These are phyloP conservation scores for Sebastes flavidus DNA, from an alignment of 2,797 vertebrate genomes.

Conservation along the genomic window DNA sequence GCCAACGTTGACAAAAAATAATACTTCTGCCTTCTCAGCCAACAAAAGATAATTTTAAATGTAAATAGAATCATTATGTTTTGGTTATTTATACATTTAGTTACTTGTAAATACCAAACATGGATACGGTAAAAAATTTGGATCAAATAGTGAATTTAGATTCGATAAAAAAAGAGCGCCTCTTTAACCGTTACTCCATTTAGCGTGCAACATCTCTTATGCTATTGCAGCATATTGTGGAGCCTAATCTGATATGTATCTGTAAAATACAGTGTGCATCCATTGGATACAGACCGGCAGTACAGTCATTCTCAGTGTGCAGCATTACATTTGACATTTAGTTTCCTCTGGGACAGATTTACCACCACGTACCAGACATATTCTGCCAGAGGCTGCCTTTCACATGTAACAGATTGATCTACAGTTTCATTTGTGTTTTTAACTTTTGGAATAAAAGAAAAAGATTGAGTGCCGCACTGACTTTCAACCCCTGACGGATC, in stretches of 20 bases:
- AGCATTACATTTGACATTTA: slow-evolving; percentile 32
- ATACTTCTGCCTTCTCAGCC: too few relatives aligned
- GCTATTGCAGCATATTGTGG: not conserved
- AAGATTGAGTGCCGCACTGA: not conserved
- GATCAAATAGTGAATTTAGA: not conserved
- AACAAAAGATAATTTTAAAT: too few relatives aligned
- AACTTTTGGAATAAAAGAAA: slow-evolving; percentile 15
- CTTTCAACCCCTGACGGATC: slow-evolving; percentile 20
- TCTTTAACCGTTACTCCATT: not conserved
- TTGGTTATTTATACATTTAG: too few relatives aligned
- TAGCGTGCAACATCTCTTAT: not conserved
- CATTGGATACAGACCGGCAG: not conserved
- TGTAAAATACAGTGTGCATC: not conserved
- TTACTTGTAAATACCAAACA: not conserved
- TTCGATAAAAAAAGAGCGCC: not conserved
- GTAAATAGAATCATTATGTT: too few relatives aligned
- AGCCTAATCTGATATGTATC: not conserved
- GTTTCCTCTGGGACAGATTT: slow-evolving; percentile 9
- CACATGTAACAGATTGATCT: not conserved
- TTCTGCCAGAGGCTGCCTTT: slow-evolving; percentile 23
- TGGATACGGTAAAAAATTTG: not conserved
- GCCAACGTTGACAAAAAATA: too few relatives aligned
- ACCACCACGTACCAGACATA: not conserved
- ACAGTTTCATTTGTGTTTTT: not conserved
- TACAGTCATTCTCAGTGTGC: not conserved